Conservation (phyloP, 2,888 invertebrate species). For the Macroteleia sp. region DNA sequence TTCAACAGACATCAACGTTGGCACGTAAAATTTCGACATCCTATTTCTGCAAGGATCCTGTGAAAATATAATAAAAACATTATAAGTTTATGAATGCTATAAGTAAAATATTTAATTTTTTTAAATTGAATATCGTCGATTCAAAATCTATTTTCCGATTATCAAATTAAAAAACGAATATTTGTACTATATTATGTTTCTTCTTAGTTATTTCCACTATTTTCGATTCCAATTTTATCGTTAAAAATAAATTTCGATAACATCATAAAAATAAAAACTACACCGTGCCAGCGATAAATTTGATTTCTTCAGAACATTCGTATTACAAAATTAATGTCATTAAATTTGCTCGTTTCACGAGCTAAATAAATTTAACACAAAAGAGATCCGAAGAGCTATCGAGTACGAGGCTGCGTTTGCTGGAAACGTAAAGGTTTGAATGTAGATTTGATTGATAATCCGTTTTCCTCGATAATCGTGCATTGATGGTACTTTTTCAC, state of each 20-base stretch:
- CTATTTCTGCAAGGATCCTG: no score
- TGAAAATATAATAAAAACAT: no score
- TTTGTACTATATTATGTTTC: no score
- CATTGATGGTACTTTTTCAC: background rate
- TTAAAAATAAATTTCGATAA: background rate
- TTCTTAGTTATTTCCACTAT: no score
- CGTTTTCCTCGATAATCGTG: slow-evolving; percentile 6
- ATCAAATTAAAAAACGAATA: no score
- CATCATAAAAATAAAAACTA: slow-evolving; percentile 8
- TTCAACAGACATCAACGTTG: no score
- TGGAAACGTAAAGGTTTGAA: background rate
- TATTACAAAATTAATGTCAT: slow-evolving; percentile 30
- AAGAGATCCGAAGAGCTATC: slow-evolving; percentile 10
- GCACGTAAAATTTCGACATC: no score
- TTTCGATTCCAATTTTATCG: slow-evolving; percentile 8
- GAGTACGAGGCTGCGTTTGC: background rate
- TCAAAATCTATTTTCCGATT: no score
- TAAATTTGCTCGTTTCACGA: slow-evolving; percentile 26
- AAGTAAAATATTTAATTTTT: no score
- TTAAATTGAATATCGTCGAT: no score
- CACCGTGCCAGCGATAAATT: background rate
- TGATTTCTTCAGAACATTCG: slow-evolving; percentile 3
- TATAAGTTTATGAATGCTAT: no score
- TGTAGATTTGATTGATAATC: slow-evolving; percentile 20
- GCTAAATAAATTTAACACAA: slow-evolving; percentile 36